phyloP scores from a whole-genome alignment of 2,797 vertebrate species.

The Ctenopoma multispine region DNA sequence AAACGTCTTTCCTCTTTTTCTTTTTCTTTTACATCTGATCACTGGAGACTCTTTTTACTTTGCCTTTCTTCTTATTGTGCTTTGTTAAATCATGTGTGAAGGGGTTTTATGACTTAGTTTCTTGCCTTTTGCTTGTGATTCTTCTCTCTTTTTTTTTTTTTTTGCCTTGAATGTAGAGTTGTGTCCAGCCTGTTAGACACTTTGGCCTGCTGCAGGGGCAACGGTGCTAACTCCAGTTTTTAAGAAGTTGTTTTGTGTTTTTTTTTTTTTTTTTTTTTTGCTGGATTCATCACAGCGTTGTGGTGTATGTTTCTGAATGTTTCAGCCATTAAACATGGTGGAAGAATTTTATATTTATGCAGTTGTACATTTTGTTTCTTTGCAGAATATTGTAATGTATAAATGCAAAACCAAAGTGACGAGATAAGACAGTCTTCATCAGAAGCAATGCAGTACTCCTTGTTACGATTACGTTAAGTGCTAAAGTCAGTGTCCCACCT shows the following conservation, averaged over 20 bases:
- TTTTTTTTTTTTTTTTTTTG: slow-evolving; percentile 50
- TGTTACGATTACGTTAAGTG: slow-evolving; percentile 86
- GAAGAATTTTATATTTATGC: slow-evolving; percentile 98
- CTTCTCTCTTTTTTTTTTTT: slow-evolving; percentile 26
- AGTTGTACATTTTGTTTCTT: slow-evolving; percentile 97
- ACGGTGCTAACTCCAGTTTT: slow-evolving; percentile 82
- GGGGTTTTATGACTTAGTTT: slow-evolving; percentile 82
- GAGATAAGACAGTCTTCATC: slow-evolving; percentile 87
- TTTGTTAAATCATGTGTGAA: slow-evolving; percentile 77
- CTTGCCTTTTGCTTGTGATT: slow-evolving; percentile 77
- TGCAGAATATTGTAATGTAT: slow-evolving; percentile 96
- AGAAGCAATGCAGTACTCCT: slow-evolving; percentile 89
- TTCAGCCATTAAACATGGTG: slow-evolving; percentile 93
- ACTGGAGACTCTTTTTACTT: slow-evolving; percentile 72
- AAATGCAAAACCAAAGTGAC: slow-evolving; percentile 98
- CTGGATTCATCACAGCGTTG: slow-evolving; percentile 85
- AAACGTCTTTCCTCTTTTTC: slow-evolving; percentile 64
- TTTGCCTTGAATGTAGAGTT: slow-evolving; percentile 79
- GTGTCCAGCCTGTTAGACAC: slow-evolving; percentile 74
- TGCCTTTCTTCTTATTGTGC: slow-evolving; percentile 37
- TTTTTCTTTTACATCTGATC: slow-evolving; percentile 76
- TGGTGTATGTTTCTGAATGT: slow-evolving; percentile 92
- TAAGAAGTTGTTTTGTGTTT: slow-evolving; percentile 20
- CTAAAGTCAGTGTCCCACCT: slow-evolving; percentile 89
- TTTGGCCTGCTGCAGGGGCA: slow-evolving; percentile 73